Base-by-base conservation (phyloP, 2,888 invertebrate species). In the Idaea straminata region DNA sequence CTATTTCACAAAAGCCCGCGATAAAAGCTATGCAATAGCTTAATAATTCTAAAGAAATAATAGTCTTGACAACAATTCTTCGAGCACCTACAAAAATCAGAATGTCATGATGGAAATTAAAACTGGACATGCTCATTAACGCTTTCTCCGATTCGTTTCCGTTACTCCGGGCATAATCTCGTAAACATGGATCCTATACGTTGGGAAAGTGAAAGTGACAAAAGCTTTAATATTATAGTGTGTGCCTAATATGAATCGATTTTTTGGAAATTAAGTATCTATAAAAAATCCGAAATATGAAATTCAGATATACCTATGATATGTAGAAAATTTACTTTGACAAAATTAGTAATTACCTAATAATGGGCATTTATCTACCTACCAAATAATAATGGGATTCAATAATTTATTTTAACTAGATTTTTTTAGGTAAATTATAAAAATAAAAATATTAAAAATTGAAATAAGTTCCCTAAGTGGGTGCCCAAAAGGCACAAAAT, bases 101-200 rank as follows among this genome's bases (percentile, higher is more conserved):
- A 72, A 76, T 73, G 73, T 83, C 80, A 83, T 83, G 80, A 80
- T 79, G 83, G 81, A 86, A 87, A 87, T 89, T 86, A 88, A 88
- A 87, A 88, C 82, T 85, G 82, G 82, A 80, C 79, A 84, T 81
- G 76, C 82, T 85, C 85, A 88, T 91, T 88, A 88, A 79, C 78
- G 83, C 91, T 91, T 91, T 91, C 91, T 81, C 90, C 82, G 70
- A 68, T 72, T 75, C 77, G 80, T 86, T 88, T 87, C 89, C 86
- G 87, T 87, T 87, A 86, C 78, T 83, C 83, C 82, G 72, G 76
- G 79, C 79, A 84, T 83, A 85, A 85, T 83, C 79, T 82, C 78
- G 83, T 80, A 80, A 86, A 84, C 80, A 84, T 81, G 74, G 79
- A 83, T 83, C 82, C 79, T 83, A 82, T 82, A 83, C 74, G 77